These are phyloP conservation scores for Eleginops maclovinus DNA, from an alignment of 2,113 vertebrate species.

Conservation along the genomic window DNA sequence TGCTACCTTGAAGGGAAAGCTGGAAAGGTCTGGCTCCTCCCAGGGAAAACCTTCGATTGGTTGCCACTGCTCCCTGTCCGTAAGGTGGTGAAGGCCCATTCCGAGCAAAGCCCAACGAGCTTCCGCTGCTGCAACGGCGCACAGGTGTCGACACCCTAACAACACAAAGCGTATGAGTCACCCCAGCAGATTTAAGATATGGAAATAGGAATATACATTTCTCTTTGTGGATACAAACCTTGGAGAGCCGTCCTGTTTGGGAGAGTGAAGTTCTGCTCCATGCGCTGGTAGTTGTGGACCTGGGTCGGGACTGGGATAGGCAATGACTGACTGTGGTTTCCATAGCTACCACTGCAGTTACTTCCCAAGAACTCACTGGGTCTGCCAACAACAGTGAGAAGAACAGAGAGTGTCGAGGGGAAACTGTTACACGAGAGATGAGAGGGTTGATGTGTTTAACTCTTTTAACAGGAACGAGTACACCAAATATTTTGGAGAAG, in stretches of 20 bases:
- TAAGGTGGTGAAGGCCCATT: constrained; percentile 88
- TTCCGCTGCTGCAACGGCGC: constrained; percentile 89
- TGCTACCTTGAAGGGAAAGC: constrained; percentile 92
- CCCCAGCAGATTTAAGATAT: not conserved
- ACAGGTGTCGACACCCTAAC: constrained; percentile 83
- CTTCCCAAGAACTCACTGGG: constrained; percentile 84
- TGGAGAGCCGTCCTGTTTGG: constrained; percentile 82
- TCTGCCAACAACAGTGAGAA: constrained; percentile 76
- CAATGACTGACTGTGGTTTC: constrained; percentile 88
- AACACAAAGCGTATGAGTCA: not conserved
- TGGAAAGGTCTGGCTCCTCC: constrained; percentile 90
- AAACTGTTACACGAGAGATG: constrained; percentile 39
- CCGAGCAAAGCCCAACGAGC: constrained; percentile 85
- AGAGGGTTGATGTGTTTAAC: not conserved
- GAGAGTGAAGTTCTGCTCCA: constrained; percentile 94
- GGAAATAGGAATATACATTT: not conserved
- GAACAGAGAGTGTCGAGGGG: constrained; percentile 19
- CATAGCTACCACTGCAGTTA: constrained; percentile 62
- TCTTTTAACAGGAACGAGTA: constrained; percentile 1
- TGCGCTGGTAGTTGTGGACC: constrained; percentile 95
- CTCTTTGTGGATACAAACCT: constrained; percentile 79
- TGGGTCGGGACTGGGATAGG: constrained; percentile 98
- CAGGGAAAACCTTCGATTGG: constrained; percentile 86
- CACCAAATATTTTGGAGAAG: constrained; percentile 2
- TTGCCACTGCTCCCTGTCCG: constrained; percentile 78